phyloP scores from a whole-genome alignment of 2,888 invertebrate genomes.

The Drosophila paracracens region DNA sequence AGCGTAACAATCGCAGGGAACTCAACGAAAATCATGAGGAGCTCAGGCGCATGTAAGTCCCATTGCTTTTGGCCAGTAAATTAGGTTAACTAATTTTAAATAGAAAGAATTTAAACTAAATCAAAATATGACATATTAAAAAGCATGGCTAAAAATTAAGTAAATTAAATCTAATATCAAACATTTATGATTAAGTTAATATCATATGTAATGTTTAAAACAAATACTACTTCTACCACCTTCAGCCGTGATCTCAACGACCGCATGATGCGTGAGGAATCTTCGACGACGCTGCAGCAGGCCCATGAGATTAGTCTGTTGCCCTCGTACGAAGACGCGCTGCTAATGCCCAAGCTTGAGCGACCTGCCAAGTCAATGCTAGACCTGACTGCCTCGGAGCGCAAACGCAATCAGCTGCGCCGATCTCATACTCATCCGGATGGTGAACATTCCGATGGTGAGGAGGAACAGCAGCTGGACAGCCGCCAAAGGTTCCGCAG shows the following conservation, averaged over 20 bases:
- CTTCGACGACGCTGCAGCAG: slow-evolving; percentile 87
- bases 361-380: slow-evolving; percentile 87
- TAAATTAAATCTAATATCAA: not conserved
- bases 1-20: slow-evolving; percentile 84
- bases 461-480: slow-evolving; percentile 77
- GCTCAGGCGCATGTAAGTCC: slow-evolving; percentile 82
- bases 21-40: slow-evolving; percentile 85
- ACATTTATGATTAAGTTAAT: not conserved
- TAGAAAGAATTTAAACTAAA: not conserved
- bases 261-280: slow-evolving; percentile 86
- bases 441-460: slow-evolving; percentile 54
- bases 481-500: slow-evolving; percentile 82
- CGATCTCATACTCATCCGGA: slow-evolving; percentile 68
- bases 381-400: slow-evolving; percentile 84
- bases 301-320: slow-evolving; percentile 90
- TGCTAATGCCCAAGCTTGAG: slow-evolving; percentile 90
- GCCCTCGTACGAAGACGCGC: slow-evolving; percentile 91
- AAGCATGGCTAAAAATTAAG: not conserved
- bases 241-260: slow-evolving; percentile 85
- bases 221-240: not conserved
- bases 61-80: not conserved
- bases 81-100: not conserved
- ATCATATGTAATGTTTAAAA: not conserved
- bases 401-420: slow-evolving; percentile 75
- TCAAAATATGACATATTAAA: not conserved